These are phyloP conservation scores for Polypedilum pembai DNA, from an alignment of 1,140 invertebrate genomes.

Conservation along the genomic window DNA sequence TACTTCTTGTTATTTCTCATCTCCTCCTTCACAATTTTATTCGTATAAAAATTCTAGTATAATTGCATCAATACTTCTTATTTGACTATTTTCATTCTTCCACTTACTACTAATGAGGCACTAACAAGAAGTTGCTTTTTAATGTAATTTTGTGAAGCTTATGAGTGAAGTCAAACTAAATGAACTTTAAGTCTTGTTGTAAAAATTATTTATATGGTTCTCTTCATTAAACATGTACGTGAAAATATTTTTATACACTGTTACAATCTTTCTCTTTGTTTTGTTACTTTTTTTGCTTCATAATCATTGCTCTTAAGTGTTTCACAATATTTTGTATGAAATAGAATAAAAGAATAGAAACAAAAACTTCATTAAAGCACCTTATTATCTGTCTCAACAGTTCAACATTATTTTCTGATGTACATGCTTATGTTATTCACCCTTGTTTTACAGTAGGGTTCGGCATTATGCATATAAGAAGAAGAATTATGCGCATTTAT, in stretches of 20 bases:
- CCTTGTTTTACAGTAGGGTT: too few species aligned
- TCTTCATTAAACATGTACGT: not conserved
- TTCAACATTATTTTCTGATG: not conserved
- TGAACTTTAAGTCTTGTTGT: conserved; percentile 4
- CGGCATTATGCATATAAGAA: too few species aligned
- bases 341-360: not conserved
- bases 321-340: not conserved
- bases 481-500: too few species aligned
- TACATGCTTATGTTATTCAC: not conserved
- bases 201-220: too few species aligned
- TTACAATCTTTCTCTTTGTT: not conserved
- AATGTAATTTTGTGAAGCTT: too few species aligned
- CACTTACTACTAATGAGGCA: not conserved
- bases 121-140: not conserved
- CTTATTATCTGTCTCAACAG: not conserved
- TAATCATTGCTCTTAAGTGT: not conserved
- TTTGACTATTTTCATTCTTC: not conserved
- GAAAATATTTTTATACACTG: not conserved
- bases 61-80: not conserved
- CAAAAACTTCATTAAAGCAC: not conserved
- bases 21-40: not conserved
- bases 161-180: not conserved
- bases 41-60: conserved; percentile 9
- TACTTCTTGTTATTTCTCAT: not conserved
- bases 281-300: not conserved